Conservation (phyloP, 2,888 invertebrate genomes). For the Didymodactylos carnosus region DNA sequence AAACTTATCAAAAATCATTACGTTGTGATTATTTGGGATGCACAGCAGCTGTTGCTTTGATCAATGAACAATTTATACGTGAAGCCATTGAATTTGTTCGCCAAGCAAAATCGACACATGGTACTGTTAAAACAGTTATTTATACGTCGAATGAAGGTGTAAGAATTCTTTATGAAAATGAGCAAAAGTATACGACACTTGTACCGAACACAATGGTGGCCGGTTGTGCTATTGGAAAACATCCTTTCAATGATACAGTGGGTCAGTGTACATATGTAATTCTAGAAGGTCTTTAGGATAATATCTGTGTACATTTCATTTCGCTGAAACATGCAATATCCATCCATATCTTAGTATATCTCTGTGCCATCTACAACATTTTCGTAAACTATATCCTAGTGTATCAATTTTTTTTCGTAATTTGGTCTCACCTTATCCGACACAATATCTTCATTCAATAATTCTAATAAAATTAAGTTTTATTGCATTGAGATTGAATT, state of each 20-base stretch:
- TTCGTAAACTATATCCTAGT: too few species aligned
- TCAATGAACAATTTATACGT: not conserved
- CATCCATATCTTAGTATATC: too few species aligned
- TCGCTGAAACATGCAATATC: too few species aligned
- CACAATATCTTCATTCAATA: too few species aligned
- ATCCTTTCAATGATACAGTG: not conserved
- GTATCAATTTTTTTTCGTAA: too few species aligned
- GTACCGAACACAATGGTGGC: not conserved
- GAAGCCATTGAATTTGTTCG: not conserved
- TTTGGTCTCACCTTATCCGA: too few species aligned
- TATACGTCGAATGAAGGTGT: not conserved
- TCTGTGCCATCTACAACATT: too few species aligned
- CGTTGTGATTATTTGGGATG: not conserved
- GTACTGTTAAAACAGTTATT: not conserved
- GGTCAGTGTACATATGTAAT: too few species aligned
- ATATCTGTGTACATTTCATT: too few species aligned
- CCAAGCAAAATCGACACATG: not conserved
- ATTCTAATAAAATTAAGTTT: too few species aligned
- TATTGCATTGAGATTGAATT: too few species aligned
- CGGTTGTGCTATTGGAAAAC: not conserved
- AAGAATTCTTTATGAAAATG: not conserved
- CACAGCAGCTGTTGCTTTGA: not conserved
- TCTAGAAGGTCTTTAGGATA: too few species aligned
- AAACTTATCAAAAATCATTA: not conserved
- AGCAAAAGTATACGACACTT: not conserved